Conservation (phyloP, 2,113 vertebrate genomes). For the Edolisoma coerulescens region DNA sequence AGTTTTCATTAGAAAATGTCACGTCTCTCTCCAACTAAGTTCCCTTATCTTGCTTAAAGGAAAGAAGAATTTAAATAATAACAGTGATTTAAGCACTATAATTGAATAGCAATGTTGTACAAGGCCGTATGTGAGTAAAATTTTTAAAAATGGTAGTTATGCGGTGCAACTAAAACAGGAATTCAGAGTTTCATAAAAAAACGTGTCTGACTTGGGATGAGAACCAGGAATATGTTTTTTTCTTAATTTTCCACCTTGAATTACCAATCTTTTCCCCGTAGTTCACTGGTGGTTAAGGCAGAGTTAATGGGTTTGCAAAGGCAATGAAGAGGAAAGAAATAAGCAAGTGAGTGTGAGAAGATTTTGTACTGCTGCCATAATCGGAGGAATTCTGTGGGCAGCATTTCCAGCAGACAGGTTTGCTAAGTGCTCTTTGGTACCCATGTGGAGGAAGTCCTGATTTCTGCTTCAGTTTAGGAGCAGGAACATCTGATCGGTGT, state of each 20-base stretch:
- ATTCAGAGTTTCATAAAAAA: neutral
- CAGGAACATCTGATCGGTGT: neutral
- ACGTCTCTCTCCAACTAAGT: neutral
- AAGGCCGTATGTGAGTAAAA: neutral
- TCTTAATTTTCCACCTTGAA: neutral
- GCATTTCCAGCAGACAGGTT: neutral
- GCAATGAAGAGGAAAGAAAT: neutral
- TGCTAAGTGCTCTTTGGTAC: neutral
- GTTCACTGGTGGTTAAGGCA: neutral
- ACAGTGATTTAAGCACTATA: neutral
- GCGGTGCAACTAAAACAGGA: neutral
- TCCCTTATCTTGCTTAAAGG: neutral
- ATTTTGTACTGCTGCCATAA: neutral
- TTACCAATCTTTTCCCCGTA: neutral
- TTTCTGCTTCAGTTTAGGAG: neutral
- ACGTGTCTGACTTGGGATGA: neutral
- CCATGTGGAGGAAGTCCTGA: neutral
- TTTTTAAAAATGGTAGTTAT: rapidly evolving
- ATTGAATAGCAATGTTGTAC: neutral
- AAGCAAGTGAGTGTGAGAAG: neutral
- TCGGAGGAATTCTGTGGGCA: neutral
- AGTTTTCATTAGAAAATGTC: neutral
- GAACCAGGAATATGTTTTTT: neutral
- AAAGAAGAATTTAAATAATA: neutral
- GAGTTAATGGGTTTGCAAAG: neutral